These are phyloP conservation scores for Rutilus rutilus DNA, from an alignment of 2,113 vertebrate genomes.

Conservation along the genomic window DNA sequence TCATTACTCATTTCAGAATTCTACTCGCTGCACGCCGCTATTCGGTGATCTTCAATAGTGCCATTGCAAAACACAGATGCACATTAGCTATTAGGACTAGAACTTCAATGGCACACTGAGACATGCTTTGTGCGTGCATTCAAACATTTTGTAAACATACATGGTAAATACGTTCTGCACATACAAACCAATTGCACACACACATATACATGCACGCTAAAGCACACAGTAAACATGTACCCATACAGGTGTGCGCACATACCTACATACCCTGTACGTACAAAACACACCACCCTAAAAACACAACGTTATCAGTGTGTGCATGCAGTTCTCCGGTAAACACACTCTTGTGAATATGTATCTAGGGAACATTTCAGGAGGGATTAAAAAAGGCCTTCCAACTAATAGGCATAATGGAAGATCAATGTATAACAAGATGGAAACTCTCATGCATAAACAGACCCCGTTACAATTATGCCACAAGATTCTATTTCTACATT, in stretches of 20 bases:
- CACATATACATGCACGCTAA: not conserved
- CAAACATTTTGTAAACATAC: conserved; percentile 23
- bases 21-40: conserved; percentile 14
- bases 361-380: conserved; percentile 84
- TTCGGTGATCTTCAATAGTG: conserved; percentile 53
- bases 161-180: conserved; percentile 2
- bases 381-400: conserved; percentile 85
- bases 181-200: not conserved
- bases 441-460: conserved; percentile 83
- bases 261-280: conserved; percentile 31
- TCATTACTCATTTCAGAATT: conserved; percentile 59
- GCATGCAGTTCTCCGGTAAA: conserved; percentile 68
- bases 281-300: conserved; percentile 22
- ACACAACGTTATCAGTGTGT: conserved; percentile 19
- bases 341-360: conserved; percentile 79
- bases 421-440: conserved; percentile 86
- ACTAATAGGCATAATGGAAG: conserved; percentile 87
- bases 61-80: conserved; percentile 49
- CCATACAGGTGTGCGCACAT: conserved; percentile 2
- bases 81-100: conserved; percentile 26
- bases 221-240: conserved; percentile 19
- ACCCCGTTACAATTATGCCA: conserved; percentile 76
- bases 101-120: not conserved
- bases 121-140: not conserved
- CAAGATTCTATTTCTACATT: conserved; percentile 84